Evolutionary conservation across 1,140 invertebrate species (phyloP), one percentile per base, ranked within the genome.

Genomic region (Pseudomyrmex concolor): DNA sequence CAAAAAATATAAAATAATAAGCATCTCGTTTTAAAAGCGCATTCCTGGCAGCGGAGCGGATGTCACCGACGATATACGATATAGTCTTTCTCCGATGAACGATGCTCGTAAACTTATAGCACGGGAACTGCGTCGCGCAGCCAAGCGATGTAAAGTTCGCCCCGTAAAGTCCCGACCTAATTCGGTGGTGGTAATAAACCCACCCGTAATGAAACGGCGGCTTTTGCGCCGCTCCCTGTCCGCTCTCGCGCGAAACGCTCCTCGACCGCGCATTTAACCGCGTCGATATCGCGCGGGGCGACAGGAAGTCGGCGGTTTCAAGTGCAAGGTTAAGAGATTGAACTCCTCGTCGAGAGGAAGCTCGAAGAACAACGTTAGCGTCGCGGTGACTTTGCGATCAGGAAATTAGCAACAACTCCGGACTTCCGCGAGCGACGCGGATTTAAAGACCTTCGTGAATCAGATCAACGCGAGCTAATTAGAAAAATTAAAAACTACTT

Each of bases 171-270:
- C 59, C 1, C 74, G 82, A 87, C 82, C 83, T 90, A 89, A 88
- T 90, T 91, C 67, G 60, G 3, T 60, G 15, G 74, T 50, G 88
- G 88, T 87, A 89, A 91, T 89, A 91, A 90, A 90, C 76, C 73
- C 68, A 25, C 5, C 34, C 5, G 66, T 84, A 89, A 89, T 89
- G 86, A 89, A 90, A 91, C 51, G 84, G 45, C 59, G 67, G 77
- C 78, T 81, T 34, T 77, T 62, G 76, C 71, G 60, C 62, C 54
- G 2, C 19, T 19, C 25, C 45, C 15, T 82, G 43, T 50, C 51
- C 51, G 19, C 73, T 12, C 54, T 22, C 50, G 59, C 50, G 59
- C 60, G 48, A 34, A 34, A 34, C 63, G 25, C 25, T 43, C 45
- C 45, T 43, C 8, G 54, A n/a, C 45, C 19, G 50, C 17, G 9